These are phyloP conservation scores for Apodemia duryi DNA, from an alignment of 2,888 invertebrate species.

Conservation along the genomic window DNA sequence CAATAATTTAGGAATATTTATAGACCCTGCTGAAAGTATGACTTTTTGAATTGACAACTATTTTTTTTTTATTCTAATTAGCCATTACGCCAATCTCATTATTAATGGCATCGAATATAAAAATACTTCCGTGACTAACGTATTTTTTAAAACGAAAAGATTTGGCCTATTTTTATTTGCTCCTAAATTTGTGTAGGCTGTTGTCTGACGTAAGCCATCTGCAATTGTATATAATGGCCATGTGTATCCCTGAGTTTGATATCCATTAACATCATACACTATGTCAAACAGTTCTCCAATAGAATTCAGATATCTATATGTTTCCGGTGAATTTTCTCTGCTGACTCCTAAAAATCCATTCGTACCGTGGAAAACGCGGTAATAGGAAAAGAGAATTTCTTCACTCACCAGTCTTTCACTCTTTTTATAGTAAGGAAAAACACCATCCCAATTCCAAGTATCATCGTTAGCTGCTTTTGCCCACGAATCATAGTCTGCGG, in stretches of 20 bases:
- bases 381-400: slow-evolving; percentile 28
- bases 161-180: slow-evolving; percentile 36
- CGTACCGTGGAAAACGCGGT: slow-evolving; percentile 34
- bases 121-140: slow-evolving; percentile 30
- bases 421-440: slow-evolving; percentile 36
- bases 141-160: slow-evolving; percentile 39
- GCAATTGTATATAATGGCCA: slow-evolving; percentile 38
- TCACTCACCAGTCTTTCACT: slow-evolving; percentile 36
- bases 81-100: slow-evolving; percentile 39
- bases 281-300: slow-evolving; percentile 42
- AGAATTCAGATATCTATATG: slow-evolving; percentile 37
- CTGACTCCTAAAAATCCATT: slow-evolving; percentile 35
- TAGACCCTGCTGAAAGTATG: slow-evolving; percentile 43
- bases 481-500: slow-evolving; percentile 36
- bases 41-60: slow-evolving; percentile 41
- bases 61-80: slow-evolving; percentile 25
- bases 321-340: slow-evolving; percentile 27
- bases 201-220: slow-evolving; percentile 40
- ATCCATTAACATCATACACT: slow-evolving; percentile 41
- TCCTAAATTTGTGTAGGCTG: slow-evolving; percentile 39
- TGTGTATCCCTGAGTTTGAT: slow-evolving; percentile 42
- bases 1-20: slow-evolving; percentile 43
- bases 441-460: slow-evolving; percentile 34
- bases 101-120: slow-evolving; percentile 36
- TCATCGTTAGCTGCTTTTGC: slow-evolving; percentile 31